Evolutionary conservation across 1,140 invertebrate species (phyloP).

Genomic region (Drosophila simulans): DNA sequence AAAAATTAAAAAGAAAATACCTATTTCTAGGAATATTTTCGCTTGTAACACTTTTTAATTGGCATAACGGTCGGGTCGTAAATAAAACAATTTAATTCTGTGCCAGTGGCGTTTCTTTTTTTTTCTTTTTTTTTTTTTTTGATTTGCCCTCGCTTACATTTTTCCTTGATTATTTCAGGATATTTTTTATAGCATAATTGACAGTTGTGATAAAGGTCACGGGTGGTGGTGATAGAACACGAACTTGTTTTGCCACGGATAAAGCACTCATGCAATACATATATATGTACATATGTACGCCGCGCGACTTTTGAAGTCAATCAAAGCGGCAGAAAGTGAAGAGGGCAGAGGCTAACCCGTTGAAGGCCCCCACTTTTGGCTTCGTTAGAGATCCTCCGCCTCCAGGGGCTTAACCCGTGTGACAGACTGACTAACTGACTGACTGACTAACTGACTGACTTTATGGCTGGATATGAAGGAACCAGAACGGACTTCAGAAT

Average conservation of each 20-base stretch:
- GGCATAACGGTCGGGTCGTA: neutral
- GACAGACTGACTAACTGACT: constrained; percentile 24
- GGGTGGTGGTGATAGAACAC: constrained; percentile 22
- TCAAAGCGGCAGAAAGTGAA: neutral
- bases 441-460: neutral
- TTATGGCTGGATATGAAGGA: constrained; percentile 18
- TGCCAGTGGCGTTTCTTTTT: neutral
- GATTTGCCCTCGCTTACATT: neutral
- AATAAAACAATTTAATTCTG: constrained; percentile 6
- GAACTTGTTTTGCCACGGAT: constrained; percentile 9
- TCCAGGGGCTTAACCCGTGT: neutral
- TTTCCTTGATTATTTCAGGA: constrained; percentile 63
- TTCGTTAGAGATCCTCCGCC: neutral
- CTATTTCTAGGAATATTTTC: neutral
- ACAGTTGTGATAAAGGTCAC: constrained; percentile 69
- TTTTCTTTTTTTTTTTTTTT: constrained; percentile 3
- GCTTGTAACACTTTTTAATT: neutral
- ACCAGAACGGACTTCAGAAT: neutral
- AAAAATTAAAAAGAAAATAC: neutral
- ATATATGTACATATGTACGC: neutral
- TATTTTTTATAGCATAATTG: constrained; percentile 75
- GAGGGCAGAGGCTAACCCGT: constrained; percentile 4
- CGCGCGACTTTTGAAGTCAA: constrained; percentile 6
- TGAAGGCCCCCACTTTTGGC: constrained; percentile 4
- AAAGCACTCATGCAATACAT: neutral